phyloP scores from a whole-genome alignment of 2,113 vertebrate genomes.

The Butorides virescens region DNA sequence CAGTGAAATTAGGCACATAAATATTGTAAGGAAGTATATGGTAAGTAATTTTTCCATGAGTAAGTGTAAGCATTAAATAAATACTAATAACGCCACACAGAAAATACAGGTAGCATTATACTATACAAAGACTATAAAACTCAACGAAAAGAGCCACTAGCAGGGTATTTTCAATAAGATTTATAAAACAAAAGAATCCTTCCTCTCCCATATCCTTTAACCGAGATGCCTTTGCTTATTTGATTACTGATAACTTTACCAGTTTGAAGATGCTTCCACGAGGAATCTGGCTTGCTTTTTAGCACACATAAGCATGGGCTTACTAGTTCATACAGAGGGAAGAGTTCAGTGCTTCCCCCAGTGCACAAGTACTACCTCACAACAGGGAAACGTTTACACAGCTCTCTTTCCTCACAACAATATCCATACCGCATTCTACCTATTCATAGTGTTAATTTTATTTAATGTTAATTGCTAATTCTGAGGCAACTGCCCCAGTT shows the following conservation, averaged over 20 bases:
- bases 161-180: not conserved
- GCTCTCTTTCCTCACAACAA: not conserved
- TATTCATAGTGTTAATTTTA: not conserved
- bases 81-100: not conserved
- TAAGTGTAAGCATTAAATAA: not conserved
- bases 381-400: not conserved
- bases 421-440: not conserved
- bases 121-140: not conserved
- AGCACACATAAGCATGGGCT: not conserved
- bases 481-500: not conserved
- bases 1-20: not conserved
- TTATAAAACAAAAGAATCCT: not conserved
- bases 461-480: not conserved
- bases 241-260: not conserved
- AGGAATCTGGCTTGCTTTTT: not conserved
- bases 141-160: not conserved
- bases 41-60: not conserved
- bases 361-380: not conserved
- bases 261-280: not conserved
- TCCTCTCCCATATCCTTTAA: not conserved
- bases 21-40: not conserved
- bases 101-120: not conserved
- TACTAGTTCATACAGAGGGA: not conserved
- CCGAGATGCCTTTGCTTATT: not conserved
- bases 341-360: not conserved